Evolutionary conservation across 1,140 invertebrate genomes (phyloP), one percentile per base, ranked within the genome.

Genomic region (Nephila pilipes): DNA sequence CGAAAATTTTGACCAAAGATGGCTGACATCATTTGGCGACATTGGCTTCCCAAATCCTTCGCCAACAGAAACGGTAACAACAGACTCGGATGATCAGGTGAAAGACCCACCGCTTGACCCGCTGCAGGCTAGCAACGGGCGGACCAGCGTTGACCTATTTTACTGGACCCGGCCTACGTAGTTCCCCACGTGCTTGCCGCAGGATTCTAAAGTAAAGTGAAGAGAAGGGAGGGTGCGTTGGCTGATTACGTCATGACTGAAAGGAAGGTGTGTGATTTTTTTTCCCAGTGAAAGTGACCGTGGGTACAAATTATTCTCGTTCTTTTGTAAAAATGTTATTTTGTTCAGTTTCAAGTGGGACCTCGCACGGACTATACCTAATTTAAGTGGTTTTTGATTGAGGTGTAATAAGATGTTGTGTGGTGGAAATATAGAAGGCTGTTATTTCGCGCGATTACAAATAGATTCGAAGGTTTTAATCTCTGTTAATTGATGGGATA

Each of bases 51-150:
- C n/a, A n/a, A 14, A 14, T 36, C 25, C 38, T 22, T 54, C 36
- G 20, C 20, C 22, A 38, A 18, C 18, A 46, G 25, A 38, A 46
- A 81, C 38, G 5, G 36, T 46, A 81, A 81, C n/a, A n/a, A 5
- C 36, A 81, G 46, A n/a, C 12, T n/a, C 65, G 8, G 55, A 85
- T 85, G 83, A 58, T 57, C 83, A 54, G 83, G 83, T 85, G 83
- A 85, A 85, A 85, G 83, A 85, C 83, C 83, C n/a, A 25, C 54
- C n/a, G 46, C 25, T 69, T 69, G 65, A 69, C 65, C 65, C 55
- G 83, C 83, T 58, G 83, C 83, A 20, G 83, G 83, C 83, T 14
- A 29, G 18, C 46, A 29, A 85, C 83, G 83, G 83, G 83, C 83
- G 83, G 55, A 58, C 83, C 54, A 18, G 38, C 2, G 18, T 16